phyloP scores from a whole-genome alignment of 2,888 invertebrate genomes.

The Ypsolopha scabrella region DNA sequence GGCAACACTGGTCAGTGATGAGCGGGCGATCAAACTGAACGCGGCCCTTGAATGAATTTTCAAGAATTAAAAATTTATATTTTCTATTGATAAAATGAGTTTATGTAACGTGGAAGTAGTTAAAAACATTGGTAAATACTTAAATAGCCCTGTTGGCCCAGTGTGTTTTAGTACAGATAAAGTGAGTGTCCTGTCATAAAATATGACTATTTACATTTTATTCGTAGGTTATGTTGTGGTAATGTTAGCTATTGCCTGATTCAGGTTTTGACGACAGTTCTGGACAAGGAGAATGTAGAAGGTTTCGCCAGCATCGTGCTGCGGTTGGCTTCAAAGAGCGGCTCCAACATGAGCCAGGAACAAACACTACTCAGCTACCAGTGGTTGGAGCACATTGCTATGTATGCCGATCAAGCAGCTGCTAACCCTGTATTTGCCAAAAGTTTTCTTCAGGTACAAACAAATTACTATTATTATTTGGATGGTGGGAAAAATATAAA shows the following conservation, averaged over 20 bases:
- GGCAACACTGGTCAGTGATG: too few relatives aligned
- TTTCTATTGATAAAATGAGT: slow-evolving; percentile 21
- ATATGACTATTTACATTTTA: neutral
- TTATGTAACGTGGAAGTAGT: slow-evolving; percentile 48
- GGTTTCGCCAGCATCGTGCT: slow-evolving; percentile 68
- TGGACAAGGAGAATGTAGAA: slow-evolving; percentile 50
- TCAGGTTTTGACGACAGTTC: slow-evolving; percentile 60
- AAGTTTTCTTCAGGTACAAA: slow-evolving; percentile 59
- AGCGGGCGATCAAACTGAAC: too few relatives aligned
- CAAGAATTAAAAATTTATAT: too few relatives aligned
- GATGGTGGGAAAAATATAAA: too few relatives aligned
- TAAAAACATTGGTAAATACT: slow-evolving; percentile 64
- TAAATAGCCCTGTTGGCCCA: slow-evolving; percentile 60
- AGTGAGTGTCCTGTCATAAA: slow-evolving; percentile 21
- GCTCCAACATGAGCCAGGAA: slow-evolving; percentile 40
- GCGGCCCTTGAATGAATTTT: too few relatives aligned
- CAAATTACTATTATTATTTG: neutral
- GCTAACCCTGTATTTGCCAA: slow-evolving; percentile 46
- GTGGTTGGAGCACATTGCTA: slow-evolving; percentile 76
- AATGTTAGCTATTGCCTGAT: slow-evolving; percentile 3
- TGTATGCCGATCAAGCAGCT: slow-evolving; percentile 64
- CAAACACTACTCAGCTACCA: slow-evolving; percentile 65
- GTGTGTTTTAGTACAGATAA: slow-evolving; percentile 67
- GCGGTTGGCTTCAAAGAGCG: slow-evolving; percentile 50
- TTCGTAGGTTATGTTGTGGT: neutral